These are phyloP conservation scores for Pilophorus perplexus DNA, from an alignment of 2,888 invertebrate genomes.

Conservation along the genomic window DNA sequence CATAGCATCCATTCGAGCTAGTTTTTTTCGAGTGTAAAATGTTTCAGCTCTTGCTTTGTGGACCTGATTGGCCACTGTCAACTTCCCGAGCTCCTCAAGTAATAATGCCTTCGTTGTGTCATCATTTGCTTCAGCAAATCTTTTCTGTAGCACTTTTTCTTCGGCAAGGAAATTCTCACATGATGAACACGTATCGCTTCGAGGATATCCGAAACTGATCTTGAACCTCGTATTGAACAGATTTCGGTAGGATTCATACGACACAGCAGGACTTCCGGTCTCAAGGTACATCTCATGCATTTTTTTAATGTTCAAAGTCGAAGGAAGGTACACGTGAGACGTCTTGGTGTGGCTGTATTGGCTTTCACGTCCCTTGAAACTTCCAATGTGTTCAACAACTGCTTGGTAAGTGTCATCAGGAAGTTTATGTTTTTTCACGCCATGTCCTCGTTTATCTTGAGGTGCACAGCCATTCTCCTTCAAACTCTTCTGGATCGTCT, in stretches of 20 bases:
- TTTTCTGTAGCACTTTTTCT: background rate
- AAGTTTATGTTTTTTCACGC: background rate
- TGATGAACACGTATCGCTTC: conserved; percentile 28
- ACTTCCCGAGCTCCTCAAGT: background rate
- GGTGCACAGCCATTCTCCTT: background rate
- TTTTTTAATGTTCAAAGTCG: conserved; percentile 3
- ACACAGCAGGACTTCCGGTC: background rate
- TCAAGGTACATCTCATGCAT: conserved; percentile 15
- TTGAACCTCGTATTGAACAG: conserved; percentile 23
- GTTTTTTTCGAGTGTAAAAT: conserved; percentile 36
- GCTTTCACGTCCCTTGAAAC: conserved; percentile 1
- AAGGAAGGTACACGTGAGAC: background rate
- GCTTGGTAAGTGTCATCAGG: background rate
- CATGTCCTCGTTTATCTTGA: background rate
- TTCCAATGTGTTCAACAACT: background rate
- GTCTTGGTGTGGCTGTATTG: conserved; percentile 4
- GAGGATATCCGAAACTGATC: conserved; percentile 32
- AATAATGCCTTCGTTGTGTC: background rate
- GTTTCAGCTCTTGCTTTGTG: conserved; percentile 30
- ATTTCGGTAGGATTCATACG: conserved; percentile 24
- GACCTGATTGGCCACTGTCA: background rate
- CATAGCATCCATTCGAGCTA: background rate
- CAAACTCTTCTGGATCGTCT: conserved; percentile 1
- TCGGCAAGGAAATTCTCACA: conserved; percentile 27
- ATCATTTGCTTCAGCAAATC: background rate